Conservation (phyloP, 2,888 invertebrate genomes). For the Anarsia innoxiella region DNA sequence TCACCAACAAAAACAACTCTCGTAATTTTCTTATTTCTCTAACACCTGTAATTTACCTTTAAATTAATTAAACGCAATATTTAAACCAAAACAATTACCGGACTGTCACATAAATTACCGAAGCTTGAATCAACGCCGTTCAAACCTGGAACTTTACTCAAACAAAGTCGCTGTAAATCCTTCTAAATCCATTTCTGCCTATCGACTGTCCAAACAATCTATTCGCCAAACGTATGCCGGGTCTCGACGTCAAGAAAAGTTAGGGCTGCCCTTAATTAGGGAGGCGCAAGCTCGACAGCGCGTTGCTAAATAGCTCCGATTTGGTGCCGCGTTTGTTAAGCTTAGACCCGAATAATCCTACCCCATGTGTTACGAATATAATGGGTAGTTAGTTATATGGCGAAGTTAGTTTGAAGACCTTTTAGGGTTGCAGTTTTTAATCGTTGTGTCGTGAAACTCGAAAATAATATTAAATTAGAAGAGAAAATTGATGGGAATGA, state of each 20-base stretch:
- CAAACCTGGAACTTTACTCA: slow-evolving; percentile 21
- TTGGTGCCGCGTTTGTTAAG: slow-evolving; percentile 54
- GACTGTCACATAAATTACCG: slow-evolving; percentile 7
- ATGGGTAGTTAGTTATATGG: no score
- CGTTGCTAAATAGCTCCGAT: slow-evolving; percentile 58
- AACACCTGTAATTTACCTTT: no score
- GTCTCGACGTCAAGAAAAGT: slow-evolving; percentile 55
- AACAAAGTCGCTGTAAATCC: slow-evolving; percentile 35
- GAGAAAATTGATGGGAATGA: no score
- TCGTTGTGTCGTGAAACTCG: no score
- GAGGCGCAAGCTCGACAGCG: slow-evolving; percentile 20
- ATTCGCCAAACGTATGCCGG: slow-evolving; percentile 38
- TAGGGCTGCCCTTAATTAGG: slow-evolving; percentile 58
- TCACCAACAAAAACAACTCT: no score
- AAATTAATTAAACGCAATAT: no score
- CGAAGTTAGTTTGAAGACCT: no score
- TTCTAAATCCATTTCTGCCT: slow-evolving; percentile 37
- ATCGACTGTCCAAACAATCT: slow-evolving; percentile 51
- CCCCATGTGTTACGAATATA: slow-evolving; percentile 20
- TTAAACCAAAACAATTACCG: no score
- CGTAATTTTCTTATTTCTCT: no score
- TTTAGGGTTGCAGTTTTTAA: no score
- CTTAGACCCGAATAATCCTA: slow-evolving; percentile 45
- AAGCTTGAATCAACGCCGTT: neutral
- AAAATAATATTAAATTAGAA: no score